phyloP scores from a whole-genome alignment of 1,140 invertebrate genomes.

The Panagrolaimus sp. region DNA sequence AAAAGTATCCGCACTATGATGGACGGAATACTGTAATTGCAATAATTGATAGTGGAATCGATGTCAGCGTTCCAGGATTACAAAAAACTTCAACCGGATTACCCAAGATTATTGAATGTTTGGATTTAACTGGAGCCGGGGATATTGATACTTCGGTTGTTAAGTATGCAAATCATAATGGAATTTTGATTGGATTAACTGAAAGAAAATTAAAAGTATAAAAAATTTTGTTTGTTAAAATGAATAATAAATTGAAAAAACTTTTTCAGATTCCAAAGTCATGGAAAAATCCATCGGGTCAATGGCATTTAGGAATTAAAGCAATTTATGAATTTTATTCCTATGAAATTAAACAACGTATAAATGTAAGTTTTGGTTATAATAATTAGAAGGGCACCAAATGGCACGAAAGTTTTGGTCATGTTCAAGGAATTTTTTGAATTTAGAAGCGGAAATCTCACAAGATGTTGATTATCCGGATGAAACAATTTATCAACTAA shows the following conservation, averaged over 20 bases:
- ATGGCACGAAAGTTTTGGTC: too few species aligned
- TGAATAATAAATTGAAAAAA: too few species aligned
- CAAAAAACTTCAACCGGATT: conserved; percentile 79
- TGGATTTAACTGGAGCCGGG: conserved; percentile 87
- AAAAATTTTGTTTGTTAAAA: too few species aligned
- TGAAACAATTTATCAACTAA: conserved; percentile 75
- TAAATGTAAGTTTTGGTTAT: conserved; percentile 65
- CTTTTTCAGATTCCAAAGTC: conserved; percentile 71
- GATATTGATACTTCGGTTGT: conserved; percentile 82
- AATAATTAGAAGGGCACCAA: conserved; percentile 77
- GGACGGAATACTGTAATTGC: conserved; percentile 82
- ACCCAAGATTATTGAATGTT: conserved; percentile 85
- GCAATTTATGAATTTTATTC: conserved; percentile 81
- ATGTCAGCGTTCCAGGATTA: conserved; percentile 79
- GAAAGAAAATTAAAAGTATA: conserved; percentile 78
- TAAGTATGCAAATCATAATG: conserved; percentile 68
- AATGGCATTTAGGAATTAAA: conserved; percentile 71
- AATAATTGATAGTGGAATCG: conserved; percentile 91
- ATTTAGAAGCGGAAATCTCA: too few species aligned
- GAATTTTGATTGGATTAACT: conserved; percentile 76
- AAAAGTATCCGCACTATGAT: conserved; percentile 84
- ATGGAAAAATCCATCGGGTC: conserved; percentile 75
- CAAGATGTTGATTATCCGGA: conserved; percentile 74
- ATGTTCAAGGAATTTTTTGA: too few species aligned
- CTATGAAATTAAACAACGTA: conserved; percentile 73